Evolutionary conservation across 2,113 vertebrate species (phyloP).

Genomic region (Athene noctua): DNA sequence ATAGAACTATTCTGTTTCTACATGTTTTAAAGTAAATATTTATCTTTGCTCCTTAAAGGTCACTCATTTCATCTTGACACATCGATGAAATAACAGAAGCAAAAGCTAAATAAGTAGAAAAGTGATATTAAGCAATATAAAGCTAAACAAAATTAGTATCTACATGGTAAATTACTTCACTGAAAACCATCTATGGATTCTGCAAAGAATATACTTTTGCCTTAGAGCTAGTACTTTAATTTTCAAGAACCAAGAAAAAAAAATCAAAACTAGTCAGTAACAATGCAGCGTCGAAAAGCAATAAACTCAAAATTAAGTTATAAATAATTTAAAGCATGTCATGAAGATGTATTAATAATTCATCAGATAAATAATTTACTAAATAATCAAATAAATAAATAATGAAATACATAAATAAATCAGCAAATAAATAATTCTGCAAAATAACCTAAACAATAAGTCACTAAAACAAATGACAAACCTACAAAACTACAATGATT

Average conservation of each 20-base stretch:
- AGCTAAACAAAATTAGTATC: conserved; percentile 68
- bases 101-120: conserved; percentile 25
- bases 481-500: conserved; percentile 76
- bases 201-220: conserved; percentile 76
- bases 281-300: conserved; percentile 95
- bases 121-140: conserved; percentile 5
- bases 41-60: conserved; percentile 33
- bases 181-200: conserved; percentile 53
- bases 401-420: conserved; percentile 98
- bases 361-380: conserved; percentile 99
- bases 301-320: conserved; percentile 99
- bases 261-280: conserved; percentile 91
- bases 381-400: conserved; percentile 99
- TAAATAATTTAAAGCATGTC: conserved; percentile 98
- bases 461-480: conserved; percentile 82
- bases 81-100: not conserved
- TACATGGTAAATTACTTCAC: conserved; percentile 63
- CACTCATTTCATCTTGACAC: conserved; percentile 13
- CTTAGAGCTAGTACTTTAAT: conserved; percentile 89
- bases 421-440: conserved; percentile 92
- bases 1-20: not conserved
- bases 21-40: not conserved
- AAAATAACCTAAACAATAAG: conserved; percentile 86
- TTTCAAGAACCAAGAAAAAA: conserved; percentile 87
- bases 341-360: conserved; percentile 99